A percentile compares a stretch with the other conserved stretches of the same genome.
These are phyloP conservation scores for Frankliniella fusca DNA, from an alignment of 2,888 invertebrate genomes.

Conservation along the genomic window DNA sequence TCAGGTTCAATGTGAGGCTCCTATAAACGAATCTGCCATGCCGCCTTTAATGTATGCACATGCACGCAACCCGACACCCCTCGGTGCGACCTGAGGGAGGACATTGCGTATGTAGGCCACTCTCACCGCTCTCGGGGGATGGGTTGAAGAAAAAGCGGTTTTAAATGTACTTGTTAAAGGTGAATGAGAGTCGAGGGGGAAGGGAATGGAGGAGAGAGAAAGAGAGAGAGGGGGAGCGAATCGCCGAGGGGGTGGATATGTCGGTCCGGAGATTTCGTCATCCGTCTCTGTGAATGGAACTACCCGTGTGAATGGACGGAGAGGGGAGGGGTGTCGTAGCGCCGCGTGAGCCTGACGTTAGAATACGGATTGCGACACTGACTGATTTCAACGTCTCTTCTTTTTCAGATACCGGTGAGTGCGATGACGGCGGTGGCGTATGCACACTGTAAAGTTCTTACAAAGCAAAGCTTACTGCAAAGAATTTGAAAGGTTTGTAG, in stretches of 20 bases:
- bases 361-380: no score
- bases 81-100: background rate
- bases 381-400: background rate
- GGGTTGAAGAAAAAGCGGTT: background rate
- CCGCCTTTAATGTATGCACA: background rate
- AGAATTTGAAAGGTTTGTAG: no score
- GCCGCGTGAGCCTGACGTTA: no score
- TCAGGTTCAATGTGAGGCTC: no score
- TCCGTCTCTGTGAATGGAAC: background rate
- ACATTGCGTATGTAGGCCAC: no score
- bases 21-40: background rate
- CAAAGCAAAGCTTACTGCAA: no score
- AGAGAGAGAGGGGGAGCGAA: background rate
- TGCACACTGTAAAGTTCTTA: no score
- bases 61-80: background rate
- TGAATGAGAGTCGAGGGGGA: background rate
- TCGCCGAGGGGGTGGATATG: background rate
- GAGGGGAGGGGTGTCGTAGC: background rate
- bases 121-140: background rate
- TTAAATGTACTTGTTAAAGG: background rate
- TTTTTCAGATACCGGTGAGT: no score
- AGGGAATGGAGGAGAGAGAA: no score
- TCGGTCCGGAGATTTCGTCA: background rate
- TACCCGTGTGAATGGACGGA: background rate
- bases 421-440: no score